These are phyloP conservation scores for Drosophila gaucha DNA, from an alignment of 2,888 invertebrate genomes.

Conservation along the genomic window DNA sequence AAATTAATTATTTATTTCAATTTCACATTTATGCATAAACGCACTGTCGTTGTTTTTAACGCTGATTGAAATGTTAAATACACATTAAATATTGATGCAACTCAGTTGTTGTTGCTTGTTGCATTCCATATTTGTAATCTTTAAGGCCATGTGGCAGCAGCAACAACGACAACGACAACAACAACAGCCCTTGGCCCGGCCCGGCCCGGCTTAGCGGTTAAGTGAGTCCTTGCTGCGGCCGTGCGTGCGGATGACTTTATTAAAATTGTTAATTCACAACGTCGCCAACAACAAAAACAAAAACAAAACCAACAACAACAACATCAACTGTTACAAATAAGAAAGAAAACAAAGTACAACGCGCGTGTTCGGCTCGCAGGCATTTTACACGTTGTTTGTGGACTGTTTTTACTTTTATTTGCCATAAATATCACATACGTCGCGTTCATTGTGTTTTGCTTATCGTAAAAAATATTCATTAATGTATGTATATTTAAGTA, in stretches of 20 bases:
- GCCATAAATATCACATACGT: slow-evolving; percentile 10
- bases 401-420: slow-evolving; percentile 34
- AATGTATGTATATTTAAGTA: slow-evolving; percentile 32
- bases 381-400: slow-evolving; percentile 65
- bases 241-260: slow-evolving; percentile 77
- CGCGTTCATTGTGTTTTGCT: slow-evolving; percentile 44
- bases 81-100: slow-evolving; percentile 66
- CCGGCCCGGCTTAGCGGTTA: slow-evolving; percentile 25
- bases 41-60: slow-evolving; percentile 27
- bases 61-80: slow-evolving; percentile 73
- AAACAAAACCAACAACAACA: neutral
- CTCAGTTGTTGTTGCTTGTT: slow-evolving; percentile 23
- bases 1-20: slow-evolving; percentile 72
- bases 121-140: slow-evolving; percentile 27
- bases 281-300: slow-evolving; percentile 21
- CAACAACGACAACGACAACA: neutral
- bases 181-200: slow-evolving; percentile 10
- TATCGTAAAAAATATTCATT: slow-evolving; percentile 5
- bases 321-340: neutral
- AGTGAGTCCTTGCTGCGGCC: slow-evolving; percentile 47
- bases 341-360: slow-evolving; percentile 25
- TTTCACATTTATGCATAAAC: slow-evolving; percentile 32
- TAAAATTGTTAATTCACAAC: slow-evolving; percentile 65
- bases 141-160: slow-evolving; percentile 17
- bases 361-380: slow-evolving; percentile 63